A percentile compares a stretch with the other conserved stretches of the same genome.
These are phyloP conservation scores for Ommatoiulus sabulosus DNA, from an alignment of 2,888 invertebrate genomes.

Conservation along the genomic window DNA sequence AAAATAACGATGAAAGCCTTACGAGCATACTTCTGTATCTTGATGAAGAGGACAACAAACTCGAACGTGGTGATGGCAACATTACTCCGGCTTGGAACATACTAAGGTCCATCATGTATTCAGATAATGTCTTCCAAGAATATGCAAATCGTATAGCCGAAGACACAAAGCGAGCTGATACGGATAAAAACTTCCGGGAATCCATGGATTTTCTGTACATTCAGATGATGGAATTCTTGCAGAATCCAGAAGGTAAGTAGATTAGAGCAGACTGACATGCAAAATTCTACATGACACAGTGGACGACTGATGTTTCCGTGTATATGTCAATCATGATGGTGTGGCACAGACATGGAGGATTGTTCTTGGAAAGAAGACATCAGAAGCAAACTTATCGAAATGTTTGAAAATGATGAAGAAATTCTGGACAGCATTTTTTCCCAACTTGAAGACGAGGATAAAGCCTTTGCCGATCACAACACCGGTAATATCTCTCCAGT, in stretches of 20 bases:
- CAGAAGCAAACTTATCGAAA: background rate
- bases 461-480: background rate
- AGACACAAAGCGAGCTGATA: conserved; percentile 50
- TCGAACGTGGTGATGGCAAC: background rate
- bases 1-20: background rate
- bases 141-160: conserved; percentile 47
- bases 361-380: conserved; percentile 19
- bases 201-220: conserved; percentile 7
- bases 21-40: background rate
- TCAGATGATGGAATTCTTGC: background rate
- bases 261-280: background rate
- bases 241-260: background rate
- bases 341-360: background rate
- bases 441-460: background rate
- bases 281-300: too few species aligned
- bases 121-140: background rate
- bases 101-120: background rate
- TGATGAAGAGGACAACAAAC: conserved; percentile 6
- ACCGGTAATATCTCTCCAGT: background rate
- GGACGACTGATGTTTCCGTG: too few species aligned
- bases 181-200: conserved; percentile 27
- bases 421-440: background rate
- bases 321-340: too few species aligned
- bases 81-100: conserved; percentile 48
- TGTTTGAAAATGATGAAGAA: background rate